Percentiles rank a stretch among this genome's conserved stretches.
Conservation (phyloP, 2,888 invertebrate species). For the Zele albiditarsus region DNA sequence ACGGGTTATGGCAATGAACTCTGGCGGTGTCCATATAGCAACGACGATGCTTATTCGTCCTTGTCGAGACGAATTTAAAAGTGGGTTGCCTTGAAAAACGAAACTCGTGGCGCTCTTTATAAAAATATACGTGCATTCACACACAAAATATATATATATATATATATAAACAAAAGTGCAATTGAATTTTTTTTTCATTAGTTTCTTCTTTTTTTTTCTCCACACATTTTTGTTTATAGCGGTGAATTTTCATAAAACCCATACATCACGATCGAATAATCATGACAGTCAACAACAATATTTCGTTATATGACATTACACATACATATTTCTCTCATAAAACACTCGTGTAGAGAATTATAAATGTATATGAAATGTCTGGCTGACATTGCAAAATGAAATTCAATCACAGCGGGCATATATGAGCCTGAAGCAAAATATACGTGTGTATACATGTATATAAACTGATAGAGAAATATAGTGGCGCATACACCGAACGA, state of each 20-base stretch:
- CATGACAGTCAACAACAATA: not conserved
- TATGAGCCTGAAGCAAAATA: constrained; percentile 31
- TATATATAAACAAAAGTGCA: not conserved
- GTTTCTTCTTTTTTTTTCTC: too few relatives aligned
- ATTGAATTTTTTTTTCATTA: not conserved
- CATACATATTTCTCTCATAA: not conserved
- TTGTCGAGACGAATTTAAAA: constrained; percentile 31
- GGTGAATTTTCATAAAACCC: not conserved
- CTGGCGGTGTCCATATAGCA: not conserved
- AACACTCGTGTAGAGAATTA: constrained; percentile 3
- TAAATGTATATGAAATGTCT: constrained; percentile 5
- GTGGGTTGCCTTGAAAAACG: constrained; percentile 31
- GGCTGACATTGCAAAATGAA: constrained; percentile 21
- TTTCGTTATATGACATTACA: not conserved
- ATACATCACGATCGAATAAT: not conserved
- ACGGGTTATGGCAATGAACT: constrained; percentile 33
- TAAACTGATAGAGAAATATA: constrained; percentile 17
- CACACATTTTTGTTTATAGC: too few relatives aligned
- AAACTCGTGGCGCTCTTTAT: constrained; percentile 25
- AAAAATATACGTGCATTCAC: not conserved
- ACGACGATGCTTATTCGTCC: constrained; percentile 16
- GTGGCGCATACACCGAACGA: constrained; percentile 33
- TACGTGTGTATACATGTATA: constrained; percentile 33
- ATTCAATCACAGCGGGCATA: constrained; percentile 36
- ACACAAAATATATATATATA: not conserved